These are phyloP conservation scores for Chaetodon trifascialis DNA, from an alignment of 2,113 vertebrate species.

Conservation along the genomic window DNA sequence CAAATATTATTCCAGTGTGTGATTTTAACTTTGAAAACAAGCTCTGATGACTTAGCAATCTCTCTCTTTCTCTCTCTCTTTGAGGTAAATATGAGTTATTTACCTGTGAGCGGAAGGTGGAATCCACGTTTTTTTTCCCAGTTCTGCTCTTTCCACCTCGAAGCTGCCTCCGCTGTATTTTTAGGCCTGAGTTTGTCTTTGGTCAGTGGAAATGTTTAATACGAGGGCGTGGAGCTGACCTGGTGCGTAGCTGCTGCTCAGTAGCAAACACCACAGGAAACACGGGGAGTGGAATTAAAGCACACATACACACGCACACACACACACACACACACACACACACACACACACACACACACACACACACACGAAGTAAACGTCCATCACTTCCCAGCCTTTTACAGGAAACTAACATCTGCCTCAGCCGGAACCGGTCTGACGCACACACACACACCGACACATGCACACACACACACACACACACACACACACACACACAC, in stretches of 20 bases:
- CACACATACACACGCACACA: slow-evolving; percentile 16
- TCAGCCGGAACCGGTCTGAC: not conserved
- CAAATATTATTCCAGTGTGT: slow-evolving; percentile 72
- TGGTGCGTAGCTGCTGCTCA: slow-evolving; percentile 27
- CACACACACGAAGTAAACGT: slow-evolving; percentile 22
- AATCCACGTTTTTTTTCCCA: slow-evolving; percentile 4
- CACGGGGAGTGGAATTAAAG: slow-evolving; percentile 23
- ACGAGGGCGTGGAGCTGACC: slow-evolving; percentile 37
- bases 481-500: not conserved
- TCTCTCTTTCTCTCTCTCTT: slow-evolving; percentile 29
- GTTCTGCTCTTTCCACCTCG: not conserved
- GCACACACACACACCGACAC: not conserved
- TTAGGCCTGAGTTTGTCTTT: slow-evolving; percentile 67
- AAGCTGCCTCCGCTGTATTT: slow-evolving; percentile 53
- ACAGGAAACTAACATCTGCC: slow-evolving; percentile 36
- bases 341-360: not conserved
- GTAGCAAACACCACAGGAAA: slow-evolving; percentile 54
- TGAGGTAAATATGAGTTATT: slow-evolving; percentile 64
- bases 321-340: not conserved
- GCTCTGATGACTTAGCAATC: slow-evolving; percentile 35
- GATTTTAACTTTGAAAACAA: slow-evolving; percentile 57
- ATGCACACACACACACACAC: no score
- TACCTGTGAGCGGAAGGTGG: slow-evolving; percentile 41
- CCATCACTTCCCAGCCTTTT: slow-evolving; percentile 18
- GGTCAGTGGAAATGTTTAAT: slow-evolving; percentile 70